Percentiles rank a stretch among this genome's conserved stretches.
Evolutionary conservation across 2,888 invertebrate species (phyloP).

Genomic region (Heliconius charithonia): DNA sequence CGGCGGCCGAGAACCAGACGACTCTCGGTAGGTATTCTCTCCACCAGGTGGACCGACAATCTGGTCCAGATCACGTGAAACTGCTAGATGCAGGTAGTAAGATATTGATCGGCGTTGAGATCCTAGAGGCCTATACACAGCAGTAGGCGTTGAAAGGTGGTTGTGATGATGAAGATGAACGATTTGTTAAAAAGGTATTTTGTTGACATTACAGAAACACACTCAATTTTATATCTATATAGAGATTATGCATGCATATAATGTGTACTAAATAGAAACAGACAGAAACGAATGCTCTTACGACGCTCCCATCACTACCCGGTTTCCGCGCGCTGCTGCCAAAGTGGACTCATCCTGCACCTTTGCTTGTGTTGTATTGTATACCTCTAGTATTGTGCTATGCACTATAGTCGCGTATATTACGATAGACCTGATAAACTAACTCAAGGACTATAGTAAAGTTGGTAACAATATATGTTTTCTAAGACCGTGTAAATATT

Average conservation of each 20-base stretch:
- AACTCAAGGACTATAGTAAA: conserved; percentile 27
- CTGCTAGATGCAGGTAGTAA: too few relatives aligned
- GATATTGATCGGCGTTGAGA: too few relatives aligned
- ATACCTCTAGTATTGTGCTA: conserved; percentile 9
- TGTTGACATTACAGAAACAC: too few relatives aligned
- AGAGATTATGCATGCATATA: background rate
- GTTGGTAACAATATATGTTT: background rate
- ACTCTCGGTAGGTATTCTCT: too few relatives aligned
- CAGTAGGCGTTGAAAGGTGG: too few relatives aligned
- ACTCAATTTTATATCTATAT: background rate
- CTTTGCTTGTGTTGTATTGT: conserved; percentile 32
- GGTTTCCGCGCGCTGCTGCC: conserved; percentile 35
- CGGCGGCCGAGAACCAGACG: too few relatives aligned
- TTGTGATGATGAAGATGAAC: too few relatives aligned
- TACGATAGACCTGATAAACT: conserved; percentile 16
- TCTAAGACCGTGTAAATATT: background rate
- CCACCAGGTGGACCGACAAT: too few relatives aligned
- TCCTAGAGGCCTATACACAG: too few relatives aligned
- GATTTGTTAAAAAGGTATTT: too few relatives aligned
- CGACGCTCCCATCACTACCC: conserved; percentile 35
- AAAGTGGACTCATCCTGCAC: conserved; percentile 41
- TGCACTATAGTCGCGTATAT: conserved; percentile 9
- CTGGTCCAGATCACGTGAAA: too few relatives aligned
- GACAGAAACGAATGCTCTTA: conserved; percentile 25
- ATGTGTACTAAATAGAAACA: background rate